These are phyloP conservation scores for Sphaeramia orbicularis DNA, from an alignment of 2,797 vertebrate species.

Conservation along the genomic window DNA sequence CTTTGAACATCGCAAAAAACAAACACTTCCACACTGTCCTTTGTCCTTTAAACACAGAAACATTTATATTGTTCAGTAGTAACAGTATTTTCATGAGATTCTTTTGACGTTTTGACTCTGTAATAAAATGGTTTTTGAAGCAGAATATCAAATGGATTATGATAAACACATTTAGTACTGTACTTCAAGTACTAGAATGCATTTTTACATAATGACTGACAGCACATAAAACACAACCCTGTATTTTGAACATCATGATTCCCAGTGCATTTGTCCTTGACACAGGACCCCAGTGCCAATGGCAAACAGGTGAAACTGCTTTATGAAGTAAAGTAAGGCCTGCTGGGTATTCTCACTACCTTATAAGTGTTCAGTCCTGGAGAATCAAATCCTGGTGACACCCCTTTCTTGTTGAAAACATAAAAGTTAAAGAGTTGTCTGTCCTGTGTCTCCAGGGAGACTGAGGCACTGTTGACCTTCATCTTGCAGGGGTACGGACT, in stretches of 20 bases:
- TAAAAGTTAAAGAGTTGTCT: slow-evolving; percentile 93
- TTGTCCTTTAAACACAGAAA: background rate
- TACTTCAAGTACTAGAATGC: too few species aligned
- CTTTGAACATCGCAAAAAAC: slow-evolving; percentile 8
- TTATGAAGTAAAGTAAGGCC: slow-evolving; percentile 82
- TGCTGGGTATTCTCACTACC: slow-evolving; percentile 85
- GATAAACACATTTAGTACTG: background rate
- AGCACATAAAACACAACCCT: background rate
- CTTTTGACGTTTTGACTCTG: background rate
- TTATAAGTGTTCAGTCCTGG: slow-evolving; percentile 93
- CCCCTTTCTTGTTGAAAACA: slow-evolving; percentile 84
- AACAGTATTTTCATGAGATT: background rate
- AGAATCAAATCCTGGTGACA: slow-evolving; percentile 91
- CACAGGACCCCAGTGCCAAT: background rate
- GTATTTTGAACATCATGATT: background rate
- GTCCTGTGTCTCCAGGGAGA: slow-evolving; percentile 92
- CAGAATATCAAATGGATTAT: background rate
- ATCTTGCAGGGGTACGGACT: slow-evolving; percentile 91
- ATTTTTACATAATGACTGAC: slow-evolving; percentile 9
- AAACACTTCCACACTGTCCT: background rate
- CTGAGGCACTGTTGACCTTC: slow-evolving; percentile 85
- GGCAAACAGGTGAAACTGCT: background rate
- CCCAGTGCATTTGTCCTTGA: slow-evolving; percentile 4
- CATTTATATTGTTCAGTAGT: background rate
- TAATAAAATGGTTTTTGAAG: background rate